phyloP scores from a whole-genome alignment of 2,113 vertebrate species.

The Triplophysa tibetana region DNA sequence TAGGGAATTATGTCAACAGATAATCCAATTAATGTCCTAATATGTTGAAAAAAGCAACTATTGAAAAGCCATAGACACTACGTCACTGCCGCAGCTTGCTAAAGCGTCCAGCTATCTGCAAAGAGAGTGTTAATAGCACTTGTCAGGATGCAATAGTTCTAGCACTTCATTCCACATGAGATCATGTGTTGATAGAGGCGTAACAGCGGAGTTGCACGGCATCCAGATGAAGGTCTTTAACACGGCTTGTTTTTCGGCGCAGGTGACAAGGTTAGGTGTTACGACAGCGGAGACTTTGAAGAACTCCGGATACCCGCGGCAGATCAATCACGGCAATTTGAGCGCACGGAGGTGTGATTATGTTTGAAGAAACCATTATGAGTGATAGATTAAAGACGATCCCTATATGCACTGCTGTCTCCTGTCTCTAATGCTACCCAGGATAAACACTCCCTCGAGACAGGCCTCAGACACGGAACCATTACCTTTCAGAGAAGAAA shows the following conservation, averaged over 20 bases:
- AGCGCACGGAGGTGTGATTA: background rate
- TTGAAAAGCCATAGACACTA: no score
- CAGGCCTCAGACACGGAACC: slow-evolving; percentile 21
- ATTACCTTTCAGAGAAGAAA: slow-evolving; percentile 26
- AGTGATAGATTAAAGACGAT: slow-evolving; percentile 39
- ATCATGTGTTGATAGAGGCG: background rate
- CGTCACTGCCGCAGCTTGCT: no score
- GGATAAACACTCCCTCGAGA: slow-evolving; percentile 46
- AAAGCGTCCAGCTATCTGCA: background rate
- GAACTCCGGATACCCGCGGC: background rate
- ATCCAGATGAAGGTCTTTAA: slow-evolving; percentile 10
- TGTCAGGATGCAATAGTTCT: background rate
- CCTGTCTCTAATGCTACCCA: slow-evolving; percentile 15
- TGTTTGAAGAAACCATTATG: slow-evolving; percentile 40
- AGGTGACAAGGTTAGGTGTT: slow-evolving; percentile 24
- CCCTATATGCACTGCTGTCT: background rate
- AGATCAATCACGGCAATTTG: slow-evolving; percentile 28
- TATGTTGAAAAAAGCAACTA: no score
- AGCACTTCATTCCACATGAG: slow-evolving; percentile 7
- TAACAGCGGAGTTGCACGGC: background rate
- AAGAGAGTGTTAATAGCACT: background rate
- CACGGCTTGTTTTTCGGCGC: background rate
- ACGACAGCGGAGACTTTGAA: slow-evolving; percentile 18
- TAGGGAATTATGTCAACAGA: no score
- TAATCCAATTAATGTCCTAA: no score